These are phyloP conservation scores for Malaclemys terrapin DNA, from an alignment of 2,113 vertebrate species.

Conservation along the genomic window DNA sequence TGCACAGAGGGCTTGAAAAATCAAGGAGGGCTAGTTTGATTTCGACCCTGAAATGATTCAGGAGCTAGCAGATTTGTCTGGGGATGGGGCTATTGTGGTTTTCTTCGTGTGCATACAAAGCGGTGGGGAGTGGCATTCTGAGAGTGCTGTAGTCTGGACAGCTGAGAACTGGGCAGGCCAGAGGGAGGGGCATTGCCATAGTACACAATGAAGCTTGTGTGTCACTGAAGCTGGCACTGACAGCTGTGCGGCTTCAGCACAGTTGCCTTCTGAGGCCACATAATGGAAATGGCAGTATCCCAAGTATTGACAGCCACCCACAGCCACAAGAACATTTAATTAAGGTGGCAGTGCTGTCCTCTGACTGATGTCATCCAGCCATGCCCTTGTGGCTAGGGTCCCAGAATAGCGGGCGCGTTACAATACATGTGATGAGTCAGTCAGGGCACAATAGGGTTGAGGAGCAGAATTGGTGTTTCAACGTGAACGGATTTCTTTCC, in stretches of 20 bases:
- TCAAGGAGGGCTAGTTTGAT: background rate
- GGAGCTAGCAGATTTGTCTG: too few relatives aligned
- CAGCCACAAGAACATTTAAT: background rate
- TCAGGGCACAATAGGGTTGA: background rate
- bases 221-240: background rate
- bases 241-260: rapidly evolving
- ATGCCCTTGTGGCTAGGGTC: rapidly evolving
- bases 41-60: background rate
- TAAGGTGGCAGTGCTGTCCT: background rate
- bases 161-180: background rate
- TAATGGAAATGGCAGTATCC: background rate
- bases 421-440: background rate
- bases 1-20: background rate
- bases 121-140: background rate
- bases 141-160: background rate
- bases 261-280: background rate
- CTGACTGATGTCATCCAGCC: background rate
- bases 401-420: background rate
- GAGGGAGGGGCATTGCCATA: background rate
- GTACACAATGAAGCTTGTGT: background rate
- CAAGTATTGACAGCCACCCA: background rate
- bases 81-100: background rate
- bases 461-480: background rate
- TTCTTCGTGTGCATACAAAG: background rate
- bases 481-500: background rate